Percentiles rank a stretch among this genome's conserved stretches.
These are phyloP conservation scores for Sebastes schlegelii DNA, from an alignment of 2,113 vertebrate genomes.

Conservation along the genomic window DNA sequence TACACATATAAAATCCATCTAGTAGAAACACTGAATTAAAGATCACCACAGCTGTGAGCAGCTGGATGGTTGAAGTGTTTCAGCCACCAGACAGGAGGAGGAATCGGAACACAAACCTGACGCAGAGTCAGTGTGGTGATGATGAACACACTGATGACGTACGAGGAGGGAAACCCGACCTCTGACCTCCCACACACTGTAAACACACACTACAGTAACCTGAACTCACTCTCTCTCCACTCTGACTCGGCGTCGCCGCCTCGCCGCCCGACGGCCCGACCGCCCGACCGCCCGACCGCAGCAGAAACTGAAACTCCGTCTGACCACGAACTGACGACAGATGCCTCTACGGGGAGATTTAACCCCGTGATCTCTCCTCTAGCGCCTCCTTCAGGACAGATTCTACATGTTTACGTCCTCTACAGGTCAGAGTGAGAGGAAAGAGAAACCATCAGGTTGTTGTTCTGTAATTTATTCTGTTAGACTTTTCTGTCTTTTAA, in stretches of 20 bases:
- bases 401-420: too few species aligned
- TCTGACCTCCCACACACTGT: constrained; percentile 35
- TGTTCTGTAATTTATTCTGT: too few species aligned
- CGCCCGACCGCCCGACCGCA: neutral
- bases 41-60: too few species aligned
- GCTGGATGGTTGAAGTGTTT: too few species aligned
- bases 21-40: too few species aligned
- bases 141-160: neutral
- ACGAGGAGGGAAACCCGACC: constrained; percentile 41
- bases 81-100: too few species aligned
- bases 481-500: too few species aligned
- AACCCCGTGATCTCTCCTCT: too few species aligned
- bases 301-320: neutral
- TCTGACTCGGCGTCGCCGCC: neutral
- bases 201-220: neutral
- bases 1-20: too few species aligned
- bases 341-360: neutral
- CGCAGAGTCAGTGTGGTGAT: constrained; percentile 8
- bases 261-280: neutral
- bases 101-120: too few species aligned
- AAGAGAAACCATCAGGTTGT: neutral
- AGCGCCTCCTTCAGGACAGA: too few species aligned
- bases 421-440: neutral
- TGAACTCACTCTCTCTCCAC: constrained; percentile 9
- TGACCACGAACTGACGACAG: neutral